Evolutionary conservation across 2,888 invertebrate species (phyloP).

Genomic region (Lordiphosa andalusiaca): DNA sequence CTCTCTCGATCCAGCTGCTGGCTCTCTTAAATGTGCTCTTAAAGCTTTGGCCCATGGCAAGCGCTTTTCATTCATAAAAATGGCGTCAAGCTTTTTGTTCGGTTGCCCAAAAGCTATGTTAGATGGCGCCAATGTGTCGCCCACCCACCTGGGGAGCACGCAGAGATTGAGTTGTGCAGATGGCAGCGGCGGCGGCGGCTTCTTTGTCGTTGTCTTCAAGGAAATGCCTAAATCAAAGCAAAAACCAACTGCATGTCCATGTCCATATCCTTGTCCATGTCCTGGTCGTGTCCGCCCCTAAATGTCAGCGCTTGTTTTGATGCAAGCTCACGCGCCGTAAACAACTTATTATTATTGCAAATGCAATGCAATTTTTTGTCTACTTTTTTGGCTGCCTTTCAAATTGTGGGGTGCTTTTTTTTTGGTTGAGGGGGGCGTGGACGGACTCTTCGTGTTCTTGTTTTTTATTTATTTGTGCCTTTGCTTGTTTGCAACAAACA

Average conservation of each 20-base stretch:
- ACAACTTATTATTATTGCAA: constrained; percentile 75
- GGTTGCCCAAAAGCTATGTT: constrained; percentile 55
- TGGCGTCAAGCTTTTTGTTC: constrained; percentile 62
- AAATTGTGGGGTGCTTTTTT: constrained; percentile 36
- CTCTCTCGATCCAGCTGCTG: constrained; percentile 5
- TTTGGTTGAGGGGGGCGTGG: too few relatives aligned
- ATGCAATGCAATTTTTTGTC: constrained; percentile 23
- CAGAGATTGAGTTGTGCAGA: constrained; percentile 2
- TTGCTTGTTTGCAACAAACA: constrained; percentile 9
- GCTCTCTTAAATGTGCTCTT: constrained; percentile 25
- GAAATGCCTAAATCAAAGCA: constrained; percentile 22
- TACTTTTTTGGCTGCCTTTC: constrained; percentile 65
- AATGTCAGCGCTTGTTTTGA: constrained; percentile 74
- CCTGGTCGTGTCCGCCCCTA: constrained; percentile 71
- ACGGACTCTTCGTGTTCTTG: background rate
- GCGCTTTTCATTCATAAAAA: constrained; percentile 74
- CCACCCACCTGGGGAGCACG: background rate
- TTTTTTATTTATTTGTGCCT: constrained; percentile 35
- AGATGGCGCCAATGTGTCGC: constrained; percentile 65
- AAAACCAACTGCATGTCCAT: constrained; percentile 13
- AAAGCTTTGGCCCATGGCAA: constrained; percentile 45
- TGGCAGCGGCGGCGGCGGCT: background rate
- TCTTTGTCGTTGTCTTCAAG: constrained; percentile 11
- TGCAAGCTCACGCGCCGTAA: constrained; percentile 75
- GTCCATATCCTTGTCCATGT: constrained; percentile 39